Evolutionary conservation across 2,113 vertebrate species (phyloP).

Genomic region (Xiphorhynchus elegans): DNA sequence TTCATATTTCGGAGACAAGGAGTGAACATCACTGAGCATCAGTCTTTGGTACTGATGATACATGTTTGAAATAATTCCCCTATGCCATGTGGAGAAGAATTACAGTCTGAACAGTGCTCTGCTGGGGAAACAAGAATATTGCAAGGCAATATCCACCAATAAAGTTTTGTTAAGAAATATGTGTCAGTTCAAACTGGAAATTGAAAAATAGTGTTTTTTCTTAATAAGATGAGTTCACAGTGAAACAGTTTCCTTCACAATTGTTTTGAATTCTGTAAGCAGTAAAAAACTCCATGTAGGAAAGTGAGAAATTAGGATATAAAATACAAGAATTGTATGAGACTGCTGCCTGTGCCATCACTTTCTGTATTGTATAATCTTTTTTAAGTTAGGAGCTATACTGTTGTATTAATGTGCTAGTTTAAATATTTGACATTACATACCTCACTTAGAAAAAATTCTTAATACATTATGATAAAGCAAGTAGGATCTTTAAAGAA

Average conservation of each 20-base stretch:
- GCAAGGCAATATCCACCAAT: neutral
- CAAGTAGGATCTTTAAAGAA: neutral
- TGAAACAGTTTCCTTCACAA: neutral
- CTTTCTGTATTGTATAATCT: neutral
- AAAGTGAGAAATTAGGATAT: neutral
- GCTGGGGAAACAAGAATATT: neutral
- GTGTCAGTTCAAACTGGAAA: neutral
- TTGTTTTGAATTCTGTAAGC: neutral
- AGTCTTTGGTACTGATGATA: neutral
- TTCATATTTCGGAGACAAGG: neutral
- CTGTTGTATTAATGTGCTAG: neutral
- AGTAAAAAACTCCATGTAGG: neutral
- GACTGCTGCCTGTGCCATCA: neutral
- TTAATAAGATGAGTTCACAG: neutral
- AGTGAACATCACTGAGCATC: neutral
- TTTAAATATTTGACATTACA: neutral
- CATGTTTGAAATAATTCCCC: neutral
- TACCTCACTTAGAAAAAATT: neutral
- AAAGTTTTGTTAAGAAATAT: neutral
- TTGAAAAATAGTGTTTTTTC: neutral
- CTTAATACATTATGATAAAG: neutral
- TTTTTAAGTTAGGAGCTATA: neutral
- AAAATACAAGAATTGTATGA: neutral
- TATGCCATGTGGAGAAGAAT: neutral
- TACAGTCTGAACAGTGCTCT: neutral